A percentile compares a stretch with the other conserved stretches of the same genome.
These are phyloP conservation scores for Hormaphis cornu DNA, from an alignment of 1,140 invertebrate species.

Conservation along the genomic window DNA sequence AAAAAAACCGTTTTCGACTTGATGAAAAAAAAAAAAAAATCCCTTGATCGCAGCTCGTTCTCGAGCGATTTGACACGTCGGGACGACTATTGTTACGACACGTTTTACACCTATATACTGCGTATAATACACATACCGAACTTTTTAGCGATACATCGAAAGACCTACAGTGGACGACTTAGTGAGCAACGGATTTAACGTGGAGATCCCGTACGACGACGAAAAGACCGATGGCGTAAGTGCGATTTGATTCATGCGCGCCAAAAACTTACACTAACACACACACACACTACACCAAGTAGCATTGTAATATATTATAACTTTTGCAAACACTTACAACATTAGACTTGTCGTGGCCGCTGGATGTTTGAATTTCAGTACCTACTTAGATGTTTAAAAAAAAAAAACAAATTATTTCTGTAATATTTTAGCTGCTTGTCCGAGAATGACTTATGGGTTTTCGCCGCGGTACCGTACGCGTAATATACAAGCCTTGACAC, in stretches of 20 bases:
- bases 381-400: not conserved
- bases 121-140: no score
- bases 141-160: conserved; percentile 32
- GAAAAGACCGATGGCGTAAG: conserved; percentile 30
- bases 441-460: no score
- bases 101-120: no score
- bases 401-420: not conserved
- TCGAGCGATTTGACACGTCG: no score
- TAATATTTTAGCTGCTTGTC: no score
- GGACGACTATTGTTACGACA: no score
- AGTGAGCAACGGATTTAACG: conserved; percentile 33
- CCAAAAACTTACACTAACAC: not conserved
- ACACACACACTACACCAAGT: not conserved
- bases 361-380: not conserved
- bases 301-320: not conserved
- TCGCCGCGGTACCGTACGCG: no score
- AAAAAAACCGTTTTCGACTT: no score
- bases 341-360: not conserved
- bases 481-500: no score
- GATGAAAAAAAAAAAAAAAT: no score
- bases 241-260: conserved; percentile 8
- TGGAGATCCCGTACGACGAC: conserved; percentile 29
- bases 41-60: no score
- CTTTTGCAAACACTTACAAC: not conserved
- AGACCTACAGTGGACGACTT: conserved; percentile 34